Evolutionary conservation across 2,888 invertebrate species (phyloP).

Genomic region (Noctua janthe): DNA sequence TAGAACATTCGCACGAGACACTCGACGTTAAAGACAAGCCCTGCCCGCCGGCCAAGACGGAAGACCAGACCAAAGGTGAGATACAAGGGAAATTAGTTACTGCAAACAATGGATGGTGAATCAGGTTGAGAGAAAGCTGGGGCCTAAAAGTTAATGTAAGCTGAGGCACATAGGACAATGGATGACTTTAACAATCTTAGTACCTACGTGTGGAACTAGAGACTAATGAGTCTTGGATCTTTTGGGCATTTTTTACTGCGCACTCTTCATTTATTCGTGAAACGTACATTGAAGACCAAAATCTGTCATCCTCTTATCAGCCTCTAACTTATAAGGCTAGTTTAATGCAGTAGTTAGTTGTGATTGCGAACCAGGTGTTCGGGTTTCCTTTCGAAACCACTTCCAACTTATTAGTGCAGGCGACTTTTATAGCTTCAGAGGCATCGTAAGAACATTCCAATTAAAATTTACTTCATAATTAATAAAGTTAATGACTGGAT

Average conservation of each 20-base stretch:
- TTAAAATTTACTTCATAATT: constrained; percentile 52
- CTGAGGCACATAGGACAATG: constrained; percentile 20
- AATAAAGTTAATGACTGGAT: constrained; percentile 47
- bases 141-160: constrained; percentile 51
- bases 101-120: constrained; percentile 72
- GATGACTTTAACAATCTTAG: neutral
- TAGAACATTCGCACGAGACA: constrained; percentile 89
- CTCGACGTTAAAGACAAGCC: constrained; percentile 84
- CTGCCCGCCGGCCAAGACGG: constrained; percentile 78
- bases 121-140: constrained; percentile 69
- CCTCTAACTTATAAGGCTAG: neutral
- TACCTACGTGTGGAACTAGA: neutral
- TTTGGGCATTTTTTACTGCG: no score
- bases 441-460: constrained; percentile 33
- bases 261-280: neutral
- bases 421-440: constrained; percentile 42
- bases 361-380: neutral
- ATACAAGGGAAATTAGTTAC: constrained; percentile 61
- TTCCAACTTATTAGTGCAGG: constrained; percentile 9
- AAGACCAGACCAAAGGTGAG: constrained; percentile 88
- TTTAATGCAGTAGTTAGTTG: neutral
- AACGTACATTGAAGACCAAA: neutral
- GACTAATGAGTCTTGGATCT: neutral
- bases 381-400: constrained; percentile 43
- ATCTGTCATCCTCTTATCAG: no score